Percentiles rank a stretch among this genome's conserved stretches.
phyloP scores from a whole-genome alignment of 2,888 invertebrate species.

The Tortricodes alternella region DNA sequence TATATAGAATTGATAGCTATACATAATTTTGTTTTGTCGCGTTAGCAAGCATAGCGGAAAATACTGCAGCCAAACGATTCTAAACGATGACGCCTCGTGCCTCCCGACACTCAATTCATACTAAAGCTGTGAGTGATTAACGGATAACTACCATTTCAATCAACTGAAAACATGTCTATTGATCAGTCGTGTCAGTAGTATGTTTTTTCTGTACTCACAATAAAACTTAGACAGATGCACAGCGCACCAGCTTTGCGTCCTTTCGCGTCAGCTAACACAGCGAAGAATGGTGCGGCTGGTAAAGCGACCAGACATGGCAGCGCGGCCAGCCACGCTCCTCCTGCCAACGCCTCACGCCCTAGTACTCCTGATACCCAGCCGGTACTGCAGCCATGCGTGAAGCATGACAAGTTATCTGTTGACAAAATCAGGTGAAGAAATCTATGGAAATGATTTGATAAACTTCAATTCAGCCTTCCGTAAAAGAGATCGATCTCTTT shows the following conservation, averaged over 20 bases:
- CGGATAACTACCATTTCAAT: not conserved
- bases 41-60: too few species aligned
- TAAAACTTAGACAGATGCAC: slow-evolving; percentile 66
- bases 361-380: slow-evolving; percentile 77
- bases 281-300: slow-evolving; percentile 75
- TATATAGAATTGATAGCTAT: too few species aligned
- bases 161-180: not conserved
- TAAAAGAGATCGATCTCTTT: too few species aligned
- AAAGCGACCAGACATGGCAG: slow-evolving; percentile 70
- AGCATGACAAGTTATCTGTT: slow-evolving; percentile 74
- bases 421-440: slow-evolving; percentile 14
- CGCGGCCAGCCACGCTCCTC: slow-evolving; percentile 75
- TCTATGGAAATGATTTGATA: too few species aligned
- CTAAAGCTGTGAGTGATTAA: not conserved
- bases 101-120: too few species aligned
- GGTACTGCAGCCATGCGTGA: slow-evolving; percentile 76
- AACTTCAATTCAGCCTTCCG: too few species aligned
- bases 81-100: too few species aligned
- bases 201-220: slow-evolving; percentile 52
- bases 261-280: slow-evolving; percentile 67
- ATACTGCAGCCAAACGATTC: too few species aligned
- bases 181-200: too few species aligned
- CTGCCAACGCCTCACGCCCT: slow-evolving; percentile 68
- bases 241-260: slow-evolving; percentile 70
- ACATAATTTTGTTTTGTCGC: too few species aligned